A percentile compares a stretch with the other conserved stretches of the same genome.
Evolutionary conservation across 2,888 invertebrate genomes (phyloP).

Genomic region (Athripsodes cinereus): DNA sequence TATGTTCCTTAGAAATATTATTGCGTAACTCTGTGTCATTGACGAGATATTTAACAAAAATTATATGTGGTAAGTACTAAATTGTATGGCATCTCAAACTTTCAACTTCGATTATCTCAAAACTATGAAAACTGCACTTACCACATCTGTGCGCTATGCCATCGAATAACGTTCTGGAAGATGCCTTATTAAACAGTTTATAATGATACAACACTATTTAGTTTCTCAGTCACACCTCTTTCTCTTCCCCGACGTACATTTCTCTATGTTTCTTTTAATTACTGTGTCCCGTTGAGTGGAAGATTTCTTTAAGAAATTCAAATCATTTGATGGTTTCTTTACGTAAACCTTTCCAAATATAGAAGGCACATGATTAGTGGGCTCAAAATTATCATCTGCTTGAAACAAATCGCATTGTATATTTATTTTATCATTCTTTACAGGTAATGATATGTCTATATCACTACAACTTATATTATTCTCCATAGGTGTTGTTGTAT

Average conservation of each 20-base stretch:
- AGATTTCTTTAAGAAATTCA: not conserved
- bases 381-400: not conserved
- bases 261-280: not conserved
- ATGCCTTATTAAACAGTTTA: too few species aligned
- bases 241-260: not conserved
- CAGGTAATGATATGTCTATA: not conserved
- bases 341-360: slow-evolving; percentile 8
- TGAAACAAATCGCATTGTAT: not conserved
- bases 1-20: too few species aligned
- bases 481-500: not conserved
- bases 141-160: too few species aligned
- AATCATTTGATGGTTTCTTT: slow-evolving; percentile 1
- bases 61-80: too few species aligned
- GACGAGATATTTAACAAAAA: too few species aligned
- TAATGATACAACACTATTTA: too few species aligned
- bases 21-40: too few species aligned
- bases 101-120: too few species aligned
- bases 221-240: not conserved
- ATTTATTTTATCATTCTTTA: too few species aligned
- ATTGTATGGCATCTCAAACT: too few species aligned
- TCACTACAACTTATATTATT: not conserved
- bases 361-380: not conserved
- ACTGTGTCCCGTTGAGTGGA: not conserved
- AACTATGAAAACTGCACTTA: too few species aligned
- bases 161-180: not conserved